Conservation (phyloP, 2,797 vertebrate species). For the Myotis pilosus region DNA sequence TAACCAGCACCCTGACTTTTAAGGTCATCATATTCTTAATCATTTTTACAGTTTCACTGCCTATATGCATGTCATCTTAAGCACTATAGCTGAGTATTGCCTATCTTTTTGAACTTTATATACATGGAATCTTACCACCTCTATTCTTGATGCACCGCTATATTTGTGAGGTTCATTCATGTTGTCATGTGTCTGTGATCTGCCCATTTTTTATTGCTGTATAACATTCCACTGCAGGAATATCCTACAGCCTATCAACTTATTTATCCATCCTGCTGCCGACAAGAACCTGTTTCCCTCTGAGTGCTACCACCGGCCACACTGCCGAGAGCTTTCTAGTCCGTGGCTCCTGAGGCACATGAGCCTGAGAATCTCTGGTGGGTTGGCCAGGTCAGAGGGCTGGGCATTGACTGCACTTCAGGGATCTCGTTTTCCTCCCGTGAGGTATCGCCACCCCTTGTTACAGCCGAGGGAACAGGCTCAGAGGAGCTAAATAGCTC, state of each 20-base stretch:
- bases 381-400: background rate
- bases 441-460: too few relatives aligned
- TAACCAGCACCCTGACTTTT: background rate
- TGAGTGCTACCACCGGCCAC: background rate
- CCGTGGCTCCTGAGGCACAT: accelerated
- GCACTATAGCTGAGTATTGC: background rate
- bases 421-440: background rate
- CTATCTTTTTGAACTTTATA: background rate
- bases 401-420: background rate
- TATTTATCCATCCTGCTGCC: background rate
- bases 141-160: background rate
- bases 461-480: background rate
- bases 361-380: accelerated
- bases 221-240: background rate
- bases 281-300: background rate
- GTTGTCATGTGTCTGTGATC: background rate
- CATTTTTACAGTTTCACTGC: background rate
- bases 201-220: background rate
- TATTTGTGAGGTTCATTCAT: background rate
- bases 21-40: background rate
- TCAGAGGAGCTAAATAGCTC: background rate
- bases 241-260: background rate
- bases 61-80: background rate
- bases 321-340: accelerated
- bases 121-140: background rate